These are phyloP conservation scores for Hydropotes inermis DNA, from an alignment of 2,113 vertebrate genomes.

Conservation along the genomic window DNA sequence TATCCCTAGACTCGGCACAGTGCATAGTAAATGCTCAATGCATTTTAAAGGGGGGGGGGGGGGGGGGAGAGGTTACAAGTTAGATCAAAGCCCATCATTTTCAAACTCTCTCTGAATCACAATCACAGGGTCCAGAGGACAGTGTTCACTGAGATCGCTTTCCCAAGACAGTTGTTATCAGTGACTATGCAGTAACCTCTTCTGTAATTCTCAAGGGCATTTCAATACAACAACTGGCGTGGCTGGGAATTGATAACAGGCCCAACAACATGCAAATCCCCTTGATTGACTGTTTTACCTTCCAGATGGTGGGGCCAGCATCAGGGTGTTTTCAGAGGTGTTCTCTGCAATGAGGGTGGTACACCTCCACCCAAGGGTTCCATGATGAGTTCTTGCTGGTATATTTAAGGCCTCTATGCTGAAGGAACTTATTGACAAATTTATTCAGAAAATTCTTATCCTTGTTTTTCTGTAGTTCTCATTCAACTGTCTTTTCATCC, in stretches of 20 bases:
- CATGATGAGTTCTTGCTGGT: neutral
- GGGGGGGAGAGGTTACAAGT: neutral
- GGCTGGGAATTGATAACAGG: neutral
- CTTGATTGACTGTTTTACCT: neutral
- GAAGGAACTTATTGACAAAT: accelerated
- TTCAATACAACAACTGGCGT: neutral
- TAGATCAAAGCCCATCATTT: neutral
- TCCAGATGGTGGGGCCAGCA: neutral
- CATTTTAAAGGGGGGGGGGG: neutral
- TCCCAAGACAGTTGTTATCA: neutral
- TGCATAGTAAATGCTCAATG: neutral
- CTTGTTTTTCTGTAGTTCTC: neutral
- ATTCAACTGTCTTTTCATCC: neutral
- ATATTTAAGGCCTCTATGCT: neutral
- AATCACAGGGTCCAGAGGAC: neutral
- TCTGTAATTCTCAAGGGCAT: neutral
- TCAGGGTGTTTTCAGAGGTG: neutral
- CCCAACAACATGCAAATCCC: accelerated
- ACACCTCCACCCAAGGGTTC: accelerated
- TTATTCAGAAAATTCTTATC: neutral
- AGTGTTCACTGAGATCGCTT: neutral
- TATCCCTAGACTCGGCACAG: neutral
- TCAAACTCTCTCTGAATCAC: neutral
- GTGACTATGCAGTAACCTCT: neutral
- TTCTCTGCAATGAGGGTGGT: neutral